Base-by-base conservation (phyloP, 2,888 invertebrate species). In the Pollenia angustigena region DNA sequence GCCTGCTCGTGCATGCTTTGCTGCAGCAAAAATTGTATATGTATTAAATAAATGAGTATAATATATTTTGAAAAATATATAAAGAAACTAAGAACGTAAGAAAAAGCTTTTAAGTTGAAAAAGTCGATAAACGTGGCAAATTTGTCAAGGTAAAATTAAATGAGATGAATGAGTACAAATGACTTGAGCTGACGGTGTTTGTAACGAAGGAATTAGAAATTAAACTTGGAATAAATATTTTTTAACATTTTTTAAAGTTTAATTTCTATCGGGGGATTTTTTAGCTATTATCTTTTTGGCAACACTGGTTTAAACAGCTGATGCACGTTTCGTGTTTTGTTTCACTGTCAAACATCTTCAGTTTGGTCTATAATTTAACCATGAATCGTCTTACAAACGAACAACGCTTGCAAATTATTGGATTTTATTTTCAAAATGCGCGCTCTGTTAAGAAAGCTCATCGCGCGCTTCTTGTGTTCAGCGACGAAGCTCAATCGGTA, bases 111-210 rank as follows among this genome's bases (percentile, higher is more conserved):
- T 6, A 1, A 12, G 4, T 42, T 44, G 32, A 32, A 46, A 54
- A 46, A 46, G n/a, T 72, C 62, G 18, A 71, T 80, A 54, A 80
- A 71, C 16, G 80, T 52, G 12, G 42, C n/a, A 71, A 71, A 80
- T 79, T 71, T 79, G 44, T 80, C 80, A 80, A 79, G 60, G 52
- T 52, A 60, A 71, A 52, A 62, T 69, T 56, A 50, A 18, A 46
- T 62, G 52, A 42, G 10, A 60, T n/a, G 14, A 52, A 52, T 62
- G 10, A 54, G 54, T 62, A 12, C 7, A 50, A 69, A 44, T 42
- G 14, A 56, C 0, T 12, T 4, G 9, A n/a, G 18, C 4, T 32
- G 14, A 14, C 9, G 58, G 2, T 23, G 56, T 6, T 32, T 6
- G 10, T 23, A 32, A n/a, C 18, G 32, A 32, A 23, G 14, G 14